Evolutionary conservation across 1,140 invertebrate genomes (phyloP).

Genomic region (Acromyrmex echinatior): DNA sequence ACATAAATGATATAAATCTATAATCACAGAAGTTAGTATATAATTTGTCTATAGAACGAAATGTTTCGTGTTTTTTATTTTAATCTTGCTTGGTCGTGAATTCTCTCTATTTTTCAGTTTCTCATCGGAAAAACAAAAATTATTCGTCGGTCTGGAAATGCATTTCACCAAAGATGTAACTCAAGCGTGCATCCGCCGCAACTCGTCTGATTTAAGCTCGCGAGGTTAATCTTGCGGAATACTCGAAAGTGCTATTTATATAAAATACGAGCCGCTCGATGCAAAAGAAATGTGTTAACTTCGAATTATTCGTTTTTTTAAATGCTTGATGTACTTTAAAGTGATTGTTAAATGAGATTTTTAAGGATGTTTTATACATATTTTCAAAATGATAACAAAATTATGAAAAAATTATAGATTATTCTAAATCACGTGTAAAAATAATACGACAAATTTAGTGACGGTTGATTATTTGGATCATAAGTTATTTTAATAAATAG

Average conservation of each 20-base stretch:
- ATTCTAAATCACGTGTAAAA: too few relatives aligned
- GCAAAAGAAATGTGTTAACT: conserved; percentile 67
- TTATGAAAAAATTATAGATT: too few relatives aligned
- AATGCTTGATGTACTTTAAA: conserved; percentile 14
- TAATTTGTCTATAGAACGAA: neutral
- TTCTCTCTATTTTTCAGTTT: conserved; percentile 28
- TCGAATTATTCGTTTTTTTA: conserved; percentile 49
- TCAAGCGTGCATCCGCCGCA: conserved; percentile 43
- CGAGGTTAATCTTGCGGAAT: conserved; percentile 71
- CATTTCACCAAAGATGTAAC: conserved; percentile 41
- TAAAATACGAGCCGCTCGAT: conserved; percentile 61
- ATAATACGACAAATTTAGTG: too few relatives aligned
- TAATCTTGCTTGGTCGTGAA: neutral
- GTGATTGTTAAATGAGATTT: conserved; percentile 35
- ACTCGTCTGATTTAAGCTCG: conserved; percentile 63
- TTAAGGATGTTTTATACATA: too few relatives aligned
- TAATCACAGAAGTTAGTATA: neutral
- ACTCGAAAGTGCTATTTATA: conserved; percentile 41
- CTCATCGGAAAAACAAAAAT: conserved; percentile 45
- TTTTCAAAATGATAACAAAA: too few relatives aligned
- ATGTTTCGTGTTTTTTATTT: conserved; percentile 12
- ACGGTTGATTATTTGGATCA: too few relatives aligned
- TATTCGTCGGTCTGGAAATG: conserved; percentile 49
- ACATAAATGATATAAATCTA: neutral
- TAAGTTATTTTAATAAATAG: too few relatives aligned